Base-by-base conservation (phyloP, 2,888 invertebrate genomes). In the Chrysomela aeneicollis region DNA sequence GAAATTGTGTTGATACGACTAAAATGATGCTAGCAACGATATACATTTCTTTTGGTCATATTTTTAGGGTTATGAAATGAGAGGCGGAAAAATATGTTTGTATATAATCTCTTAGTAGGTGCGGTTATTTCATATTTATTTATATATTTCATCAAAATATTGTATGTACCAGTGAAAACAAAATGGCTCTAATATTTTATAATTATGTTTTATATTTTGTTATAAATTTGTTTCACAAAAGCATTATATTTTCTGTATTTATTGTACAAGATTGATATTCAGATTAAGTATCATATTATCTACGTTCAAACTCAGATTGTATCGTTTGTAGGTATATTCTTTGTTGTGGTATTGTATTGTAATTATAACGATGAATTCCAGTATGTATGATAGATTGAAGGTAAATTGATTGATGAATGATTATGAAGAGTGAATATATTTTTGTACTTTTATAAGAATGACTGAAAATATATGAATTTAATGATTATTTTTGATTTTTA, bases 381-480 rank as follows among this genome's bases (percentile, higher is more conserved):
- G 54, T n/a, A 42, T 37, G 60, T 17, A 50, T 49, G 57, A 57
- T 12, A 59, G 63, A 57, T 63, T 54, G 53, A 66, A 66, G 67
- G 66, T 65, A 62, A 71, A 66, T 30, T 62, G 63, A 61, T 60
- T 30, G 19, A 60, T 17, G 46, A 18, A 26, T 26, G 12, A 22
- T 59, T 37, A 59, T 12, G 26, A 30, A 15, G 57, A 46, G 18
- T 53, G 53, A 51, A 52, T 66, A 63, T 57, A 26, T 68, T 64
- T 68, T 68, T 71, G 71, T 69, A 73, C 57, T 63, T 69, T 69
- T 73, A 64, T 71, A 71, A 70, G 70, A 69, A 71, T 73, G 72
- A 72, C 73, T 73, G 71, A 73, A 68, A 73, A 70, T 68, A 66
- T 58, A 59, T 52, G 15, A 12, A 21, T 55, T 21, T 18, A 15